Percentiles rank a stretch among this genome's conserved stretches.
Conservation (phyloP, 2,888 invertebrate genomes). For the Tanytarsus gracilentus region DNA sequence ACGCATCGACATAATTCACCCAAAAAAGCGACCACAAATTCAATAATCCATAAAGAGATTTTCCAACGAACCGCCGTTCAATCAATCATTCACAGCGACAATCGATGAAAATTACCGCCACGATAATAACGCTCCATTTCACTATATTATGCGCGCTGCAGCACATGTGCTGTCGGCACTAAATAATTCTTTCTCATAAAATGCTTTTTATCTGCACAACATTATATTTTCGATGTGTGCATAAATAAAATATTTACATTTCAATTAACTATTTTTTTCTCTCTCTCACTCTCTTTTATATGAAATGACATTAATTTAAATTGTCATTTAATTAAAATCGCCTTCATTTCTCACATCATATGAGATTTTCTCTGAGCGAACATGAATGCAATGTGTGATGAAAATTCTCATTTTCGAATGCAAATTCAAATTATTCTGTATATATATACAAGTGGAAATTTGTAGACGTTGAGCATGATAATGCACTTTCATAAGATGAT, state of each 20-base stretch:
- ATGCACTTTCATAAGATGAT: too few relatives aligned
- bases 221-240: neutral
- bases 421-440: too few relatives aligned
- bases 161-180: neutral
- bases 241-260: conserved; percentile 28
- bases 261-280: conserved; percentile 24
- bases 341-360: neutral
- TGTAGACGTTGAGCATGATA: too few relatives aligned
- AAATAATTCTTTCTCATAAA: too few relatives aligned
- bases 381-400: too few relatives aligned
- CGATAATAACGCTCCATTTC: neutral
- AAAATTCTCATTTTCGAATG: too few relatives aligned
- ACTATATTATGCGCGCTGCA: too few relatives aligned
- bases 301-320: conserved; percentile 26
- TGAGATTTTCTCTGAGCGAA: neutral
- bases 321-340: conserved; percentile 21
- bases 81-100: neutral
- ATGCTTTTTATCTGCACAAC: neutral
- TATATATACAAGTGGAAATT: too few relatives aligned
- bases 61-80: too few relatives aligned
- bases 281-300: conserved; percentile 5
- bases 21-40: too few relatives aligned
- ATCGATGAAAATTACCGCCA: neutral
- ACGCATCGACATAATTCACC: too few relatives aligned
- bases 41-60: too few relatives aligned